These are phyloP conservation scores for Magallana ariakensis DNA, from an alignment of 1,140 invertebrate species.

Conservation along the genomic window DNA sequence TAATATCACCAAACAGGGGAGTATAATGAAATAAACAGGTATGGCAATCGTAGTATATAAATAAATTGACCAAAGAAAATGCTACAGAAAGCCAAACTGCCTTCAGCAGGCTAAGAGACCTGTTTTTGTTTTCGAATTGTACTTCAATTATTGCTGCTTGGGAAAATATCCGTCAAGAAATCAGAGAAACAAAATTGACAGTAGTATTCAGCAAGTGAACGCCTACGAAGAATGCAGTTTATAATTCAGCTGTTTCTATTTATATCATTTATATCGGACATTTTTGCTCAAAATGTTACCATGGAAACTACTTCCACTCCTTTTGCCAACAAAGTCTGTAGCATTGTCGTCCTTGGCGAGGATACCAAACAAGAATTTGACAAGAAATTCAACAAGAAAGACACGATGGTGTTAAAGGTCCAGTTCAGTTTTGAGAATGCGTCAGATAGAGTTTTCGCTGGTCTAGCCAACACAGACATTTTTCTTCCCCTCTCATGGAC, in stretches of 20 bases:
- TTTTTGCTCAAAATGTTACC: conserved; percentile 1
- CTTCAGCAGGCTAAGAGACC: too few species aligned
- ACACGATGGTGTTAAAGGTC: neutral
- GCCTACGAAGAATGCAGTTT: neutral
- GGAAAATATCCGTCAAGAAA: too few species aligned
- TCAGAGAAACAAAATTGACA: too few species aligned
- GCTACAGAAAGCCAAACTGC: too few species aligned
- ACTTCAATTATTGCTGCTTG: too few species aligned
- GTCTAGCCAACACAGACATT: neutral
- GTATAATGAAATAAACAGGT: too few species aligned
- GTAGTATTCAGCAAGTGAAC: too few species aligned
- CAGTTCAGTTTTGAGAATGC: neutral
- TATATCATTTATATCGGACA: neutral
- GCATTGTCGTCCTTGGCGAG: neutral
- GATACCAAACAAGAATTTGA: conserved; percentile 7
- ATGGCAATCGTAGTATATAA: too few species aligned
- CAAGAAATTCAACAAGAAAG: neutral
- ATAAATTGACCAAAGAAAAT: too few species aligned
- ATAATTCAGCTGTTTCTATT: neutral
- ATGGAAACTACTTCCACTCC: neutral
- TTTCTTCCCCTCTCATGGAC: conserved; percentile 44
- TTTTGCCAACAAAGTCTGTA: neutral
- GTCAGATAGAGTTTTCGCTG: neutral
- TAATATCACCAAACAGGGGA: too few species aligned
- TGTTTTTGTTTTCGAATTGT: too few species aligned